Evolutionary conservation across 2,797 vertebrate species (phyloP).

Genomic region (Tragopan temminckii): DNA sequence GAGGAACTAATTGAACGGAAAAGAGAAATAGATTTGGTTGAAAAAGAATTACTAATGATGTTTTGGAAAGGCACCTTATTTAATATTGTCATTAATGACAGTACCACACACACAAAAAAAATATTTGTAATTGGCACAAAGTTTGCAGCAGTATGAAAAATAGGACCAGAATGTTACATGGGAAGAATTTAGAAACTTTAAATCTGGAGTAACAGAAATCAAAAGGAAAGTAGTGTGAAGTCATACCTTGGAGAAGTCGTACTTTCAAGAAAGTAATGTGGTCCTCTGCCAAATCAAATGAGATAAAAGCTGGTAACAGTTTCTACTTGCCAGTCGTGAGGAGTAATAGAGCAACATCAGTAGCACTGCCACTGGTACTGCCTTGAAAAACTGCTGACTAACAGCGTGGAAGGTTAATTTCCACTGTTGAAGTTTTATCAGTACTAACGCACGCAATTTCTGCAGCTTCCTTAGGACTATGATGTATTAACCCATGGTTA

Average conservation of each 20-base stretch:
- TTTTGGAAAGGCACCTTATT: slow-evolving; percentile 6
- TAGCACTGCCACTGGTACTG: background rate
- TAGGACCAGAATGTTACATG: background rate
- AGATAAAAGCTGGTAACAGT: background rate
- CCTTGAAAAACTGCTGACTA: background rate
- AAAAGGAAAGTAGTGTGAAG: background rate
- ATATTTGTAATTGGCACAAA: background rate
- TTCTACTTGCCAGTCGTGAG: background rate
- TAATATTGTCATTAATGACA: slow-evolving; percentile 36
- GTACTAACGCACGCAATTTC: background rate
- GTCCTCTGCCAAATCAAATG: background rate
- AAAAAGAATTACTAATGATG: slow-evolving; percentile 22
- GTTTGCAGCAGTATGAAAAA: background rate
- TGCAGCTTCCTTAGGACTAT: background rate
- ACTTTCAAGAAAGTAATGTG: background rate
- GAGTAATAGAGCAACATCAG: background rate
- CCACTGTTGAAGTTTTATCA: background rate
- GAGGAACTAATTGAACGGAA: background rate
- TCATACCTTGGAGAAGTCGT: background rate
- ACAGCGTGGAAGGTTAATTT: background rate
- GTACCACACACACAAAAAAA: background rate
- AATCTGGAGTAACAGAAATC: background rate
- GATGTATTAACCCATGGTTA: background rate
- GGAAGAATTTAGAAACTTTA: background rate
- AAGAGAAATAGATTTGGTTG: background rate